These are phyloP conservation scores for Planococcus citri DNA, from an alignment of 1,140 invertebrate species.

Conservation along the genomic window DNA sequence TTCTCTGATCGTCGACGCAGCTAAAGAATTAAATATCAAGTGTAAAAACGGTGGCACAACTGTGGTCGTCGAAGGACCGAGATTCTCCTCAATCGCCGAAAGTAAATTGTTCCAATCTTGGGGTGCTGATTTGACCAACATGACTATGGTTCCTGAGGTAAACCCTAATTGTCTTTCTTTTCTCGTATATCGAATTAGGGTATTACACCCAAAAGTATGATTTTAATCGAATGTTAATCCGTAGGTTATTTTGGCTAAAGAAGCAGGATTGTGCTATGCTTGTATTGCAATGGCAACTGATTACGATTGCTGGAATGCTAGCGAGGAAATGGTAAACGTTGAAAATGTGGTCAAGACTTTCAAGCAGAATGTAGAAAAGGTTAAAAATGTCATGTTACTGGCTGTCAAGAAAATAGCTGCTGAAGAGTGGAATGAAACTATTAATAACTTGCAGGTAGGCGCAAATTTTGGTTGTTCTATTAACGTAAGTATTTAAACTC, in stretches of 20 bases:
- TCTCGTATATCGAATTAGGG: no score
- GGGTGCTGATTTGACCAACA: conserved; percentile 87
- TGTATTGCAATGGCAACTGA: conserved; percentile 88
- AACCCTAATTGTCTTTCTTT: conserved; percentile 15
- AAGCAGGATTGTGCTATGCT: conserved; percentile 85
- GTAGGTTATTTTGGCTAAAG: conserved; percentile 87
- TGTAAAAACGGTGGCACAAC: conserved; percentile 63
- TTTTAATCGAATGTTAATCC: no score
- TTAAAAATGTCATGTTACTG: conserved; percentile 48
- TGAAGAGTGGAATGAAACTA: conserved; percentile 52
- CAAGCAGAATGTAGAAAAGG: conserved; percentile 56
- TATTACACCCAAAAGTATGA: no score
- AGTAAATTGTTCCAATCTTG: conserved; percentile 73
- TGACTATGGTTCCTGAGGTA: conserved; percentile 95
- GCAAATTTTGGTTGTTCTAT: no score
- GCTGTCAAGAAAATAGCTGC: conserved; percentile 51
- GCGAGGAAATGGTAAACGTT: conserved; percentile 52
- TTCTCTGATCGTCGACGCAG: conserved; percentile 51
- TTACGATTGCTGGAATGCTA: conserved; percentile 91
- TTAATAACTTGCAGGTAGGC: conserved; percentile 38
- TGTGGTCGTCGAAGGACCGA: conserved; percentile 85
- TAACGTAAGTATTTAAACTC: no score
- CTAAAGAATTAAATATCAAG: conserved; percentile 42
- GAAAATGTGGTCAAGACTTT: conserved; percentile 56
- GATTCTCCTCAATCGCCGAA: conserved; percentile 88